These are phyloP conservation scores for Odontocolon sp. DNA, from an alignment of 2,888 invertebrate genomes.

Conservation along the genomic window DNA sequence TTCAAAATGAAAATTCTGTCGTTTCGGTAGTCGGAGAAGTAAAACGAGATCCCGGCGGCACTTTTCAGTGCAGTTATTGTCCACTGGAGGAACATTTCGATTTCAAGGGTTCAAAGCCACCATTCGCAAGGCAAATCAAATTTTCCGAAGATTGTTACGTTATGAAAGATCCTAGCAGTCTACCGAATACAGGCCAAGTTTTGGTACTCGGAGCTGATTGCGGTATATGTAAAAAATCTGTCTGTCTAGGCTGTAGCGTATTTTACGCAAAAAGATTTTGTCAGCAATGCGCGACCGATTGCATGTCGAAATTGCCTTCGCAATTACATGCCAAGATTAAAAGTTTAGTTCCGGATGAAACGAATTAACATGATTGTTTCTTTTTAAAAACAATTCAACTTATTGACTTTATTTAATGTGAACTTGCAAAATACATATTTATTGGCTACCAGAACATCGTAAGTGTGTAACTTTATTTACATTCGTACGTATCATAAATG, in stretches of 20 bases:
- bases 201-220: slow-evolving; percentile 91
- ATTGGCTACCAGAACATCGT: slow-evolving; percentile 8
- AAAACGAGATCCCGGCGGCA: slow-evolving; percentile 69
- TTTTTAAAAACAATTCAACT: not conserved
- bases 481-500: slow-evolving; percentile 36
- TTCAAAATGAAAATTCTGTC: not conserved
- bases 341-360: slow-evolving; percentile 70
- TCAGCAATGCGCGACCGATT: slow-evolving; percentile 85
- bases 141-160: slow-evolving; percentile 89
- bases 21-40: slow-evolving; percentile 18
- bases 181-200: slow-evolving; percentile 88
- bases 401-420: slow-evolving; percentile 17
- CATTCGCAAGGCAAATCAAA: slow-evolving; percentile 86
- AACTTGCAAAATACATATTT: slow-evolving; percentile 34
- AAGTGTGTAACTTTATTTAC: slow-evolving; percentile 48
- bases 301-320: slow-evolving; percentile 85
- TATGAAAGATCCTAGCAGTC: slow-evolving; percentile 92
- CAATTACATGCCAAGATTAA: slow-evolving; percentile 86
- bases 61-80: slow-evolving; percentile 87
- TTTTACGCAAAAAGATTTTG: slow-evolving; percentile 90
- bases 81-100: slow-evolving; percentile 87
- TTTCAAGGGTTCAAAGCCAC: slow-evolving; percentile 89
- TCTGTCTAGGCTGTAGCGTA: slow-evolving; percentile 92
- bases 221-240: slow-evolving; percentile 84
- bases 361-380: slow-evolving; percentile 37